These are phyloP conservation scores for Drosophila robusta DNA, from an alignment of 2,888 invertebrate genomes.

Conservation along the genomic window DNA sequence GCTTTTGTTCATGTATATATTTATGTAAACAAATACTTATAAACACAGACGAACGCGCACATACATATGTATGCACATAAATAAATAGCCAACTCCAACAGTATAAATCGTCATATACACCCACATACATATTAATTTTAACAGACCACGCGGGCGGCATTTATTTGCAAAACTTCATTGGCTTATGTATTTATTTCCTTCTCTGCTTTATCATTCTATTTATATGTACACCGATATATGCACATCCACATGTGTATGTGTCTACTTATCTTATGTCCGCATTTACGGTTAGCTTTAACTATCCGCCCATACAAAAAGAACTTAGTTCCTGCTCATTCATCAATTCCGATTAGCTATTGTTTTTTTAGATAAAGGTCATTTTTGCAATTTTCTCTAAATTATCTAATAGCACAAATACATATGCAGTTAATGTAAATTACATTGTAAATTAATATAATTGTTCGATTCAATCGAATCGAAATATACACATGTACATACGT, in stretches of 20 bases:
- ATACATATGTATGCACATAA: background rate
- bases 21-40: constrained; percentile 1
- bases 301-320: constrained; percentile 12
- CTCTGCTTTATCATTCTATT: constrained; percentile 21
- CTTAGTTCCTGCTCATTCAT: constrained; percentile 21
- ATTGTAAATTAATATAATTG: constrained; percentile 21
- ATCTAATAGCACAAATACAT: constrained; percentile 57
- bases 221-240: constrained; percentile 1
- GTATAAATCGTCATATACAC: background rate
- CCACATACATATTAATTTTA: constrained; percentile 5
- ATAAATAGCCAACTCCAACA: background rate
- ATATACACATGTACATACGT: constrained; percentile 34
- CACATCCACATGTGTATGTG: constrained; percentile 11
- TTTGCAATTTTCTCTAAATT: constrained; percentile 52
- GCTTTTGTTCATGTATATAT: background rate
- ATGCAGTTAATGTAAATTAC: constrained; percentile 13
- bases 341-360: constrained; percentile 27
- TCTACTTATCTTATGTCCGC: constrained; percentile 10
- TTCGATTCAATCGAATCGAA: constrained; percentile 5
- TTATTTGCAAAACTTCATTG: constrained; percentile 5
- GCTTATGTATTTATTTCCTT: background rate
- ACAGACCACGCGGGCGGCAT: constrained; percentile 28
- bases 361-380: constrained; percentile 22
- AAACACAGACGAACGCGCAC: background rate
- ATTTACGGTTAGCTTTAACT: constrained; percentile 25